Percentiles rank a stretch among this genome's conserved stretches.
These are phyloP conservation scores for Coptodon rendalli DNA, from an alignment of 2,113 vertebrate genomes.

Conservation along the genomic window DNA sequence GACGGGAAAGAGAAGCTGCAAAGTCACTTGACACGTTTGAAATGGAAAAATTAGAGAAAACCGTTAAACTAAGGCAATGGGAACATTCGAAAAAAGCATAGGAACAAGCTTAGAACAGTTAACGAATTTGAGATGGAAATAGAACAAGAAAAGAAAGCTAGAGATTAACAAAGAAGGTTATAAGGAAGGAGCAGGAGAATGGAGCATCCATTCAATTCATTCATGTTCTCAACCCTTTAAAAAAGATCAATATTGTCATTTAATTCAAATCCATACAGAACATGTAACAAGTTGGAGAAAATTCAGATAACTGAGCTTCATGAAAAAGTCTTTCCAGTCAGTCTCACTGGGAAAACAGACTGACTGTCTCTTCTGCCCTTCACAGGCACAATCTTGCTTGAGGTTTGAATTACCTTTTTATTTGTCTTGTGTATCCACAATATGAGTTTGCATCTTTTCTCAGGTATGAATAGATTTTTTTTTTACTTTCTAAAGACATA, in stretches of 20 bases:
- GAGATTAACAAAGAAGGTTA: neutral
- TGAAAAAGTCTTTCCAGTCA: neutral
- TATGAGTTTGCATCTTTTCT: neutral
- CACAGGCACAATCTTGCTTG: neutral
- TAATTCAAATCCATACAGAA: neutral
- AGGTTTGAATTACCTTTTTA: neutral
- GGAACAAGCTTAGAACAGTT: neutral
- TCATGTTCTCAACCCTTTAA: neutral
- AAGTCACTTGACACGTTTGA: conserved; percentile 15
- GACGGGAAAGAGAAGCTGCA: neutral
- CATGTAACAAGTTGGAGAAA: neutral
- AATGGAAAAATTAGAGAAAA: neutral
- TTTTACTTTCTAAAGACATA: neutral
- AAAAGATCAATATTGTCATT: neutral
- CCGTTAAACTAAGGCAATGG: neutral
- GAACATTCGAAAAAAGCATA: neutral
- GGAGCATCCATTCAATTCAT: neutral
- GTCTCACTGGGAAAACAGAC: neutral
- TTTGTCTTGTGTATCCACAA: neutral
- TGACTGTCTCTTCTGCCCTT: neutral
- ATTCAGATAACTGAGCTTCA: neutral
- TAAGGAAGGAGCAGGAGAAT: neutral
- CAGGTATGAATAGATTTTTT: neutral
- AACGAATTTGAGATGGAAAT: neutral
- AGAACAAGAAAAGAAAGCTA: neutral